Percentiles rank a stretch among this genome's conserved stretches.
phyloP scores from a whole-genome alignment of 2,113 vertebrate genomes.

The Fulmarus glacialis region DNA sequence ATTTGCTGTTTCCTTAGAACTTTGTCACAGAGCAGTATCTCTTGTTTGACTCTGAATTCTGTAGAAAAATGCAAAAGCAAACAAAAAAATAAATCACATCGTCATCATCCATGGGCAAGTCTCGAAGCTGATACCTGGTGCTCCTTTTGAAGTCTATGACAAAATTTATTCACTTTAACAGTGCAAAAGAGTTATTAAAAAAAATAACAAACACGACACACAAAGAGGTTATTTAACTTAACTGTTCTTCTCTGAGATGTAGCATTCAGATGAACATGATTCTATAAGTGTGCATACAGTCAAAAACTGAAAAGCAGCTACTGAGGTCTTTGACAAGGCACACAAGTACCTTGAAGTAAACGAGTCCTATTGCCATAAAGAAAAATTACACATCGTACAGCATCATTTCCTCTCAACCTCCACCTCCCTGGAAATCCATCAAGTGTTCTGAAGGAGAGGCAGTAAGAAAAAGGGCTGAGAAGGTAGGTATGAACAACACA shows the following conservation, averaged over 20 bases:
- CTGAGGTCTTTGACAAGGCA: neutral
- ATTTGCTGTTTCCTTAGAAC: neutral
- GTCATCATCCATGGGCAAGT: neutral
- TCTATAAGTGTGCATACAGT: neutral
- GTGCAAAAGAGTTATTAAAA: neutral
- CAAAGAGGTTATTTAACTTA: neutral
- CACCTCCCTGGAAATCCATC: neutral
- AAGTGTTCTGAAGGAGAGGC: neutral
- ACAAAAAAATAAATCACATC: neutral
- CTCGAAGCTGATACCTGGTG: neutral
- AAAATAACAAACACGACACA: neutral
- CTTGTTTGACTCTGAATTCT: neutral
- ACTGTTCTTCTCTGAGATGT: neutral
- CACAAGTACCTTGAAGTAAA: neutral
- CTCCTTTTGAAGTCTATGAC: neutral
- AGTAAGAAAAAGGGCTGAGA: neutral
- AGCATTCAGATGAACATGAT: neutral
- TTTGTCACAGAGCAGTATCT: neutral
- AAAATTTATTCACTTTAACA: neutral
- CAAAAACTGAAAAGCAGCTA: neutral
- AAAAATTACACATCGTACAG: neutral
- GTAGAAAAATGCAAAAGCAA: neutral
- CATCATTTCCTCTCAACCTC: neutral
- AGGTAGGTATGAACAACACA: neutral
- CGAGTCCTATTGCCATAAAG: neutral